These are phyloP conservation scores for Varroa destructor DNA, from an alignment of 1,140 invertebrate genomes.

Conservation along the genomic window DNA sequence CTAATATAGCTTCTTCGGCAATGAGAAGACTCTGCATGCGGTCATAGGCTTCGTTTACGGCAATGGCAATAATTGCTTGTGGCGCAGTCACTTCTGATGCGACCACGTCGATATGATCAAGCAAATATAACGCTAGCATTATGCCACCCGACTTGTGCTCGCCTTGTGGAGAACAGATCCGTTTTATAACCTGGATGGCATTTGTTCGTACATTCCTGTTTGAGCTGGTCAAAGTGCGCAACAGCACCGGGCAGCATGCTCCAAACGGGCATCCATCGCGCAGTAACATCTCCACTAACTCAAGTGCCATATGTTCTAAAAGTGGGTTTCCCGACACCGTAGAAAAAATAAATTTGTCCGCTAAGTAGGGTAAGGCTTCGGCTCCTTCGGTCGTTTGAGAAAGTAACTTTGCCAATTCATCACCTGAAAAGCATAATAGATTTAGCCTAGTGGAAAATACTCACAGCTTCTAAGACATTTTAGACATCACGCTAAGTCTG, in stretches of 20 bases:
- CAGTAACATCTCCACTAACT: neutral
- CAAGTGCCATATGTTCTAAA: neutral
- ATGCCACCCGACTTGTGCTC: neutral
- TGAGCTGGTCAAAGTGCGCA: neutral
- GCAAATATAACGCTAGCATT: neutral
- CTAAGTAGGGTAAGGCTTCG: neutral
- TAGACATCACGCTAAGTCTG: too few relatives aligned
- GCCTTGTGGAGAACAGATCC: neutral
- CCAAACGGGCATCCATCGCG: neutral
- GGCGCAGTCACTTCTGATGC: neutral
- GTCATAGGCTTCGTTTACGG: conserved; percentile 10
- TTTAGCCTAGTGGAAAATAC: too few relatives aligned
- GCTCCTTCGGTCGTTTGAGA: neutral
- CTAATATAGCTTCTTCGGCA: conserved; percentile 4
- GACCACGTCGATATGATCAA: conserved; percentile 9
- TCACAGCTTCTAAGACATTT: too few relatives aligned
- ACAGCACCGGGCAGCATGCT: conserved; percentile 2
- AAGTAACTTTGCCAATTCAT: conserved; percentile 1
- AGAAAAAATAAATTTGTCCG: neutral
- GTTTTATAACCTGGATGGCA: neutral
- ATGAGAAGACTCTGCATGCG: neutral
- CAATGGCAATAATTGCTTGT: conserved; percentile 16
- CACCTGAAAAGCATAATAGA: neutral
- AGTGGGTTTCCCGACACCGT: neutral
- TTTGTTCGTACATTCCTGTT: neutral